Conservation (phyloP, 1,140 invertebrate genomes). For the Microvelia longipes region DNA sequence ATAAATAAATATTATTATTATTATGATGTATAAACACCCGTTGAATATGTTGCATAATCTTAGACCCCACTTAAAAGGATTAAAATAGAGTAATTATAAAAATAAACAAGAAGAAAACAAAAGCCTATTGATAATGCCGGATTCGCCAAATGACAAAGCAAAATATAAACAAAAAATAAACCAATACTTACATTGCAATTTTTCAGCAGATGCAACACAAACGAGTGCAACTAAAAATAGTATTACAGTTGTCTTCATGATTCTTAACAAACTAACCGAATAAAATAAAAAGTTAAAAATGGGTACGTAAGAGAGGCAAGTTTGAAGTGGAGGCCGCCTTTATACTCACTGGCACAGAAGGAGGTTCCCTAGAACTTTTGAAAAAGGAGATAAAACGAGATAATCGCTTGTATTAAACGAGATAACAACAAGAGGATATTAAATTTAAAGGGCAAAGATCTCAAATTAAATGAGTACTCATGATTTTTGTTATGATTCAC, state of each 20-base stretch:
- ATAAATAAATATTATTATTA: too few relatives aligned
- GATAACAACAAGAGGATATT: neutral
- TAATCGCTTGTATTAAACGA: neutral
- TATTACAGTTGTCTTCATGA: neutral
- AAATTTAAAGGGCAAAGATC: neutral
- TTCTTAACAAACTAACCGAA: neutral
- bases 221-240: neutral
- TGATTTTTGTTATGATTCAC: neutral
- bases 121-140: too few relatives aligned
- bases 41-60: too few relatives aligned
- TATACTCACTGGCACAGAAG: slow-evolving; percentile 83
- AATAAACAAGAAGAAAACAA: neutral
- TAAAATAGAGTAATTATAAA: neutral
- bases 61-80: too few relatives aligned
- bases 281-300: neutral
- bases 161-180: neutral
- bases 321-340: slow-evolving; percentile 39
- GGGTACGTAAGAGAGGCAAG: neutral
- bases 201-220: neutral
- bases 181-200: neutral
- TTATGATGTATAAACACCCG: too few relatives aligned
- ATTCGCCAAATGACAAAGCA: neutral
- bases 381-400: slow-evolving; percentile 3
- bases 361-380: slow-evolving; percentile 20
- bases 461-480: neutral